phyloP scores from a whole-genome alignment of 2,797 vertebrate genomes.

The Lemur catta region DNA sequence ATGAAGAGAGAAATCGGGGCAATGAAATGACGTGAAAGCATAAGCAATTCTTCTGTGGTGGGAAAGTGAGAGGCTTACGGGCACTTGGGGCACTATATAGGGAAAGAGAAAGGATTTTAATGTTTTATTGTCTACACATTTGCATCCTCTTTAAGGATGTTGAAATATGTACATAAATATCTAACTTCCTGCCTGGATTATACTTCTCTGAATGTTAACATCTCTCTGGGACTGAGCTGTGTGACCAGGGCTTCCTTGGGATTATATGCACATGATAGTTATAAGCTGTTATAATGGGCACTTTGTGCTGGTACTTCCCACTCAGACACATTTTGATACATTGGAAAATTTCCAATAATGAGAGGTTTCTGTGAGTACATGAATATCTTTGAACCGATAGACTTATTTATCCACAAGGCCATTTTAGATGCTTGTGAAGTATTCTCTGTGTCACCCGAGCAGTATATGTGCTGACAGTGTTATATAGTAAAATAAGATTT shows the following conservation, averaged over 20 bases:
- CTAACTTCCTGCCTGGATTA: not conserved
- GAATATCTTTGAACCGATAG: not conserved
- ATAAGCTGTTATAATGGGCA: not conserved
- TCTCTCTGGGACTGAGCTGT: not conserved
- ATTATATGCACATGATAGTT: not conserved
- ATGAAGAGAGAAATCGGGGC: not conserved
- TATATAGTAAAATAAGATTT: slow-evolving; percentile 34
- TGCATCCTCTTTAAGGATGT: not conserved
- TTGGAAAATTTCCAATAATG: not conserved
- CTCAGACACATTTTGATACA: not conserved
- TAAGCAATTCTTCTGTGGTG: not conserved
- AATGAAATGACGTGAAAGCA: not conserved
- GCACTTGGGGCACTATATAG: not conserved
- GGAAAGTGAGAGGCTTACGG: not conserved
- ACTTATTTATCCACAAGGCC: not conserved
- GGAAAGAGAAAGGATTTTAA: not conserved
- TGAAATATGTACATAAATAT: not conserved
- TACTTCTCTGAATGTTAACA: not conserved
- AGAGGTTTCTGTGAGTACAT: not conserved
- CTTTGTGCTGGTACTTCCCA: not conserved
- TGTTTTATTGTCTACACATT: not conserved
- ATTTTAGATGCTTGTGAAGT: not conserved
- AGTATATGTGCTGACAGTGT: not conserved
- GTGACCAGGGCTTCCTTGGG: not conserved
- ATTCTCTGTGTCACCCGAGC: not conserved